A percentile compares a stretch with the other conserved stretches of the same genome.
These are phyloP conservation scores for Bedellia somnulentella DNA, from an alignment of 2,888 invertebrate genomes.

Conservation along the genomic window DNA sequence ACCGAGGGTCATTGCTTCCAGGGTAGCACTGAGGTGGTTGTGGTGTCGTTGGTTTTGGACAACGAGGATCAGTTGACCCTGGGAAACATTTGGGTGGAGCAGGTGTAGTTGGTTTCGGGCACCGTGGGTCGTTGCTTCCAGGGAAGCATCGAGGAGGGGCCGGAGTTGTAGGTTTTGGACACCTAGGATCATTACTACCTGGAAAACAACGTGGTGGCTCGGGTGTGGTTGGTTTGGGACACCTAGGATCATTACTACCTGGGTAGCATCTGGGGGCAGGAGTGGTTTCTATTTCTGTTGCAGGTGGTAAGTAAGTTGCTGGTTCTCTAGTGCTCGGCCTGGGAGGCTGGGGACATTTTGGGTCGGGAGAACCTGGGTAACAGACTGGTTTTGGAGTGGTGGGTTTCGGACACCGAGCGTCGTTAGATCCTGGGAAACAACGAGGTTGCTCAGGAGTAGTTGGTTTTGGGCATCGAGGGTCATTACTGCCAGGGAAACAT, in stretches of 20 bases:
- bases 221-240: slow-evolving; percentile 15
- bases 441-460: slow-evolving; percentile 16
- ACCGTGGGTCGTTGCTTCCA: slow-evolving; percentile 7
- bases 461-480: slow-evolving; percentile 16
- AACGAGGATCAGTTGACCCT: slow-evolving; percentile 18
- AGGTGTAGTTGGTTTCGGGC: slow-evolving; percentile 11
- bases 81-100: slow-evolving; percentile 14
- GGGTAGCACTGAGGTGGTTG: slow-evolving; percentile 15
- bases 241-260: slow-evolving; percentile 18
- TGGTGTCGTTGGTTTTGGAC: slow-evolving; percentile 14
- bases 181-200: slow-evolving; percentile 17
- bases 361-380: slow-evolving; percentile 15
- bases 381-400: slow-evolving; percentile 12
- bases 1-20: slow-evolving; percentile 15
- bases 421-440: slow-evolving; percentile 12
- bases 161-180: slow-evolving; percentile 10
- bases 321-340: slow-evolving; percentile 18
- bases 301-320: slow-evolving; percentile 24
- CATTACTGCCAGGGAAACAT: slow-evolving; percentile 19
- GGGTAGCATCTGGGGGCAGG: slow-evolving; percentile 18
- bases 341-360: slow-evolving; percentile 15
- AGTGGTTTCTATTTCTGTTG: slow-evolving; percentile 15
- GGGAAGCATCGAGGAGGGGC: slow-evolving; percentile 10
- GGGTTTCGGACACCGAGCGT: slow-evolving; percentile 15
- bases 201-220: slow-evolving; percentile 16